These are phyloP conservation scores for Metalampra italica DNA, from an alignment of 2,888 invertebrate species.

Conservation along the genomic window DNA sequence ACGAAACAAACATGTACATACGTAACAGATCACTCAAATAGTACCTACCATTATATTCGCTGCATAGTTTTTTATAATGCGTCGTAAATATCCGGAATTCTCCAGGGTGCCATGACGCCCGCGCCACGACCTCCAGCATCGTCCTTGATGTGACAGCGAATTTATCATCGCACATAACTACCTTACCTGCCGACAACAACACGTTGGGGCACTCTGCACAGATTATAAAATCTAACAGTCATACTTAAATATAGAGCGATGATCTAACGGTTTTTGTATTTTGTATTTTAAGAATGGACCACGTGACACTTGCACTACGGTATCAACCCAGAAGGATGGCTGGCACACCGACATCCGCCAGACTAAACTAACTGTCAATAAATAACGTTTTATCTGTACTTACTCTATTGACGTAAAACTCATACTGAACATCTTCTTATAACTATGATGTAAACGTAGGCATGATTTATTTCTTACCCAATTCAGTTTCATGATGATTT, in stretches of 20 bases:
- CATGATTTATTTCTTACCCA: no score
- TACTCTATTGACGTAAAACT: not conserved
- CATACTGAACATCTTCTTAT: not conserved
- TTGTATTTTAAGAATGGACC: constrained; percentile 16
- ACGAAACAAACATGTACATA: no score
- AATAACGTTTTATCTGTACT: not conserved
- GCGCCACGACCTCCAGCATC: no score
- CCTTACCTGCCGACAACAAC: not conserved
- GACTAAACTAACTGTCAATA: constrained; percentile 18
- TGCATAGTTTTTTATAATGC: no score
- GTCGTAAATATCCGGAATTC: no score
- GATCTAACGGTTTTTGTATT: constrained; percentile 23
- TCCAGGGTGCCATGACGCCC: no score
- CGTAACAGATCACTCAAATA: no score
- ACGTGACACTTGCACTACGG: constrained; percentile 8
- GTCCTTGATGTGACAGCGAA: no score
- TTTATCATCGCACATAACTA: no score
- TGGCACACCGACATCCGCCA: constrained; percentile 16
- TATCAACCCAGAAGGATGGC: not conserved
- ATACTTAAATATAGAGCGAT: constrained; percentile 36
- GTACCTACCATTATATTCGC: no score
- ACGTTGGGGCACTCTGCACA: not conserved
- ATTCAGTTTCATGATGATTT: no score
- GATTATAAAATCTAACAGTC: constrained; percentile 39
- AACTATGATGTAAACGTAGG: not conserved